Base-by-base conservation (phyloP, 2,888 invertebrate species). In the Polietes domitor region DNA sequence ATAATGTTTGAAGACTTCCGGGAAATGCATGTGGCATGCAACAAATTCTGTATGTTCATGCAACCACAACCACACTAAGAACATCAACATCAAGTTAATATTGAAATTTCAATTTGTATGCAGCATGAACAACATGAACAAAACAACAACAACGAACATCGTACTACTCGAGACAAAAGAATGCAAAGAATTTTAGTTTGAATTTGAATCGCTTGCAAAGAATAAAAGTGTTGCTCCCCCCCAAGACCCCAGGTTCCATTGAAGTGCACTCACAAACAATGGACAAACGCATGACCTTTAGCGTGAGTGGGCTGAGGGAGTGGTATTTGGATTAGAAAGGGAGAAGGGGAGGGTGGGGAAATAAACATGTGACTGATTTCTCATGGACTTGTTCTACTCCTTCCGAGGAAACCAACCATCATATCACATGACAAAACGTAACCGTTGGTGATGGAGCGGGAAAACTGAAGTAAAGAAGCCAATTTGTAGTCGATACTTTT, bases 1-100 rank as follows among this genome's bases (percentile, higher is more conserved):
- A 47, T 75, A 75, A 81, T 73, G 72, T 78, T 73, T 72, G 43
- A 26, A 73, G 50, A 80, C 65, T 84, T 84, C 77, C 65, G 58
- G 75, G 50, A 81, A 81, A 73, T 84, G 80, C 80, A 84, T 81
- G 80, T 71, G 77, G 72, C 84, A 84, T 84, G 84, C 84, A 84
- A 84, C 78, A 58, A 43, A 37, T 24, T 61, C 1, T 47, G n/a
- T 47, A n/a, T 47, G 41, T 41, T 2, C n/a, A 12, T 47, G 47
- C 1, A 55, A n/a, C n/a, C n/a, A 41, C 55, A 21, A 55, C 3
- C 12, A 24, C 24, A 24, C 1, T n/a, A 50, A 12, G 12, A 5
- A 61, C 15, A 61, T 26, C 6, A 28, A 6, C 53, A 19, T 53
- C 7, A 61, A 15, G 17, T 61, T 32, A 32, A 1, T 32, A 61